Percentiles rank a stretch among this genome's conserved stretches.
Evolutionary conservation across 2,888 invertebrate species (phyloP).

Genomic region (Mellilla xanthometata): DNA sequence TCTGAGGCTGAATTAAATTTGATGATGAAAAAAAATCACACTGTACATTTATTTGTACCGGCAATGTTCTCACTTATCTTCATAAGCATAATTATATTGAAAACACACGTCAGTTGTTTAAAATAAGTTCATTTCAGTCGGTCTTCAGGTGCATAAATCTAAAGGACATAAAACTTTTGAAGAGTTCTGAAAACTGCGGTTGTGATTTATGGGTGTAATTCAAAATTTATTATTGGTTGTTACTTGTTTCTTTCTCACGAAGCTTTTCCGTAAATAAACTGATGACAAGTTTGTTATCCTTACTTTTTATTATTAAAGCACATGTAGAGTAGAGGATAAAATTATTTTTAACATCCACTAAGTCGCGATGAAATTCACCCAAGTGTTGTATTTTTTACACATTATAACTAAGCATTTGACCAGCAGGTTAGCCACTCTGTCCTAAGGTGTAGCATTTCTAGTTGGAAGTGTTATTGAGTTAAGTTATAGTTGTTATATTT

Average conservation of each 20-base stretch:
- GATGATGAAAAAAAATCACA: slow-evolving; percentile 21
- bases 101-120: slow-evolving; percentile 14
- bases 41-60: slow-evolving; percentile 39
- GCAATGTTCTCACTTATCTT: slow-evolving; percentile 43
- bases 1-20: slow-evolving; percentile 27
- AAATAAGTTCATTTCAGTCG: slow-evolving; percentile 16
- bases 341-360: too few species aligned
- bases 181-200: slow-evolving; percentile 1
- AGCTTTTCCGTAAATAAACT: not conserved
- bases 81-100: slow-evolving; percentile 16
- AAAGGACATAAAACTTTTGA: slow-evolving; percentile 4
- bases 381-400: too few species aligned
- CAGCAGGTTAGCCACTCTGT: too few species aligned
- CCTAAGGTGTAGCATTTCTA: too few species aligned
- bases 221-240: not conserved
- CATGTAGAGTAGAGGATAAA: too few species aligned
- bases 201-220: slow-evolving; percentile 8
- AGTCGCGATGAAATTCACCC: too few species aligned
- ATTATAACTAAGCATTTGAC: too few species aligned
- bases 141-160: slow-evolving; percentile 17
- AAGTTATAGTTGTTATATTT: too few species aligned
- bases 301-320: not conserved
- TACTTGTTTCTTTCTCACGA: not conserved
- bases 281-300: not conserved
- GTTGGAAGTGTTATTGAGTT: too few species aligned